Percentiles rank a stretch among this genome's conserved stretches.
These are phyloP conservation scores for Chrysolina haemoptera DNA, from an alignment of 2,888 invertebrate species.

Conservation along the genomic window DNA sequence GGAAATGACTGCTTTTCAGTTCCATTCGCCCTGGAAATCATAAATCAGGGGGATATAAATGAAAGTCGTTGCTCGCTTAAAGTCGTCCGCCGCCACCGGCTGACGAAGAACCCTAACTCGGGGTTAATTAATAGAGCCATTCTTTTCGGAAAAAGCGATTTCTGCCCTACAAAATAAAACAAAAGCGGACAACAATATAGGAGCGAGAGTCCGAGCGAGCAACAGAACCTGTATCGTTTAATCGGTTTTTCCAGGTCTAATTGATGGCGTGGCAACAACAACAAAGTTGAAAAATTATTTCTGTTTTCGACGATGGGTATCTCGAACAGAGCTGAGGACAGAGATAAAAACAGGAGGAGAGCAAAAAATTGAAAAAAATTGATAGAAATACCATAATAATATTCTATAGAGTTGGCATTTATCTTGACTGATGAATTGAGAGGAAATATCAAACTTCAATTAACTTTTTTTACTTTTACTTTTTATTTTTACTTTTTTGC, in stretches of 20 bases:
- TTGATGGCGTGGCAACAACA: conserved; percentile 10
- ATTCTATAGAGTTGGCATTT: no score
- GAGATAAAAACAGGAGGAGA: no score
- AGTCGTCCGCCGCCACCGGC: conserved; percentile 41
- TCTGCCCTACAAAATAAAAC: conserved; percentile 40
- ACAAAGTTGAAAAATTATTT: conserved; percentile 7
- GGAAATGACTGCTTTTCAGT: background rate
- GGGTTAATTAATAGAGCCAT: conserved; percentile 46
- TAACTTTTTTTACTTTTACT: no score
- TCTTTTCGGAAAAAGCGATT: conserved; percentile 40
- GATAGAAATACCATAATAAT: no score
- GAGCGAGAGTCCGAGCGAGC: background rate
- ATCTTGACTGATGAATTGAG: no score
- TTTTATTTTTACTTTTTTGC: no score
- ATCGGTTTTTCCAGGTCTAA: conserved; percentile 10
- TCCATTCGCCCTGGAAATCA: conserved; percentile 11
- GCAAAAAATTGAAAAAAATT: no score
- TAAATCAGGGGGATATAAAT: conserved; percentile 41
- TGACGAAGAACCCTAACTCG: conserved; percentile 39
- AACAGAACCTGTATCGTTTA: conserved; percentile 12
- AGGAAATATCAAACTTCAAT: no score
- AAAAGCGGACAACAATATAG: conserved; percentile 41
- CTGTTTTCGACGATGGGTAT: no score
- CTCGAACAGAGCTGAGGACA: no score
- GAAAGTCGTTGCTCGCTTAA: conserved; percentile 42